Evolutionary conservation across 2,888 invertebrate genomes (phyloP).

Genomic region (Protophormia terraenovae): DNA sequence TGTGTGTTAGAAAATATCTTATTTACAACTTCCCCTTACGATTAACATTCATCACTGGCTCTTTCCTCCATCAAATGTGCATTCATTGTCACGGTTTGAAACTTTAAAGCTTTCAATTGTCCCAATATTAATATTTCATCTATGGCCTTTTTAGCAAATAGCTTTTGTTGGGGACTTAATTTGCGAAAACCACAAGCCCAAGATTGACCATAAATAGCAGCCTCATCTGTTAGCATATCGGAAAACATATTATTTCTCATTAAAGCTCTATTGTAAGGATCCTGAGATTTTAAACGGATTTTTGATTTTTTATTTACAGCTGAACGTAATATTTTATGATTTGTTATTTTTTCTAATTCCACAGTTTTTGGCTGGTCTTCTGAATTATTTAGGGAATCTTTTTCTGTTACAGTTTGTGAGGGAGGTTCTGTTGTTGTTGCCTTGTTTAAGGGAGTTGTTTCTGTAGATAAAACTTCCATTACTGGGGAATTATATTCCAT

Average conservation of each 20-base stretch:
- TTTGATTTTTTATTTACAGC: conserved; percentile 26
- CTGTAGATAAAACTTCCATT: neutral
- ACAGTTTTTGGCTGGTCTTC: neutral
- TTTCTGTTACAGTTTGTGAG: no score
- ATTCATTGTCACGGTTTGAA: conserved; percentile 20
- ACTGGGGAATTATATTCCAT: neutral
- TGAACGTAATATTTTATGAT: neutral
- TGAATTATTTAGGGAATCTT: neutral
- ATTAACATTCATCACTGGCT: neutral
- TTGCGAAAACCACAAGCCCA: conserved; percentile 61
- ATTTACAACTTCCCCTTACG: no score
- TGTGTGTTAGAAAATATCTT: no score
- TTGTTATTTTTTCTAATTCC: neutral
- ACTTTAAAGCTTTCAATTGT: conserved; percentile 33
- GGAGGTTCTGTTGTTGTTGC: neutral
- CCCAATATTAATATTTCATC: conserved; percentile 51
- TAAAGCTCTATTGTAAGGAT: neutral
- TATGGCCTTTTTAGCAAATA: conserved; percentile 57
- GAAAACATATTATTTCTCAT: neutral
- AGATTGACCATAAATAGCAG: conserved; percentile 44
- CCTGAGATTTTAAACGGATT: conserved; percentile 20
- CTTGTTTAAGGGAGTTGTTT: neutral
- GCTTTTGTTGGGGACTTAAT: conserved; percentile 44
- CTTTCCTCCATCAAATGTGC: neutral
- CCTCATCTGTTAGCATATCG: conserved; percentile 29